Evolutionary conservation across 2,888 invertebrate genomes (phyloP).

Genomic region (Drosophila paranaensis): DNA sequence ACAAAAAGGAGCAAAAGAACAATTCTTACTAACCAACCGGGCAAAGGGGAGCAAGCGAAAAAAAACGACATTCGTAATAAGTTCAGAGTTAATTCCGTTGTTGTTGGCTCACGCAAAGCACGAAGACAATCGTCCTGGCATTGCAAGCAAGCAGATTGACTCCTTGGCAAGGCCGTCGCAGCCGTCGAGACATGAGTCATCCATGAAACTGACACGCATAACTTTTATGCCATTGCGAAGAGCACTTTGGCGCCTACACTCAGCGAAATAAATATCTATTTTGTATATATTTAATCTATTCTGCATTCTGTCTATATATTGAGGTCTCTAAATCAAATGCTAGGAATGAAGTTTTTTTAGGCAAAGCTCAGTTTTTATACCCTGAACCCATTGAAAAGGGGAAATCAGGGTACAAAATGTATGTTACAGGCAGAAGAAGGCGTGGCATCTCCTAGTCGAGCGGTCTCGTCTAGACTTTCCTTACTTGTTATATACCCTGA

Average conservation of each 20-base stretch:
- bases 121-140: conserved; percentile 18
- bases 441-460: too few relatives aligned
- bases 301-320: not conserved
- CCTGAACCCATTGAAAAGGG: too few relatives aligned
- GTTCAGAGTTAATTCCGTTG: conserved; percentile 55
- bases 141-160: conserved; percentile 16
- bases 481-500: too few relatives aligned
- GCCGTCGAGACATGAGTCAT: conserved; percentile 47
- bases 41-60: conserved; percentile 19
- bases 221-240: conserved; percentile 29
- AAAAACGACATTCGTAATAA: conserved; percentile 40
- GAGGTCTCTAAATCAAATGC: too few relatives aligned
- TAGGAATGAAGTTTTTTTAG: too few relatives aligned
- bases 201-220: conserved; percentile 39
- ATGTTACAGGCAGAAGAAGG: too few relatives aligned
- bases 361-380: too few relatives aligned
- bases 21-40: conserved; percentile 26
- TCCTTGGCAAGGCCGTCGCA: conserved; percentile 51
- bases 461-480: too few relatives aligned
- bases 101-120: conserved; percentile 22
- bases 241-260: conserved; percentile 9
- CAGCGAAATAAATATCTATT: not conserved
- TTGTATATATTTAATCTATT: too few relatives aligned
- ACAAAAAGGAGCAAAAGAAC: conserved; percentile 26
- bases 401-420: too few relatives aligned